Base-by-base conservation (phyloP, 2,797 vertebrate species). In the Gadopsis marmoratus region DNA sequence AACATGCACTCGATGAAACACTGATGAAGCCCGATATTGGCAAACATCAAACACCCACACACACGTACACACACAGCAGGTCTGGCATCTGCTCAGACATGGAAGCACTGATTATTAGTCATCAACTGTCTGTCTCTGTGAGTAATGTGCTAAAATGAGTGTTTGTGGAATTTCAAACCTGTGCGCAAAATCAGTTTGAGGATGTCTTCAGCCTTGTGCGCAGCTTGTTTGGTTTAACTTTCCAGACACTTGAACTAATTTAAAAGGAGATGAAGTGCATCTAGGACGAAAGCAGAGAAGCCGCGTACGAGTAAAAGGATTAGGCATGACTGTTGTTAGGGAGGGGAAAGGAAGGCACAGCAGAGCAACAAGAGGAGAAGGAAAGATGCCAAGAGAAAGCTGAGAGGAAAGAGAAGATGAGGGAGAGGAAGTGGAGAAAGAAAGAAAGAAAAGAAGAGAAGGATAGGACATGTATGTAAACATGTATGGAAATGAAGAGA, bases 1-100 rank as follows among this genome's bases (percentile, higher is more conserved):
- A 89, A 83, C 74, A 47, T 88, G 82, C 71, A 59, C 79, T 74
- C 63, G n/a, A n/a, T n/a, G n/a, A n/a, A n/a, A n/a, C n/a, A n/a
- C n/a, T n/a, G n/a, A n/a, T n/a, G n/a, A n/a, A n/a, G n/a, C n/a
- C n/a, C n/a, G n/a, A n/a, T n/a, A n/a, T n/a, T n/a, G n/a, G n/a
- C n/a, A n/a, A n/a, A n/a, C n/a, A n/a, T n/a, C n/a, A n/a, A n/a
- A n/a, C n/a, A n/a, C n/a, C 11, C 29, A 65, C 65, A 62, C 63
- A 62, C 33, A 23, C 47, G 56, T 23, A 39, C 51, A 50, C 60
- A 19, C 50, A 58, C 61, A 41, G 73, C 62, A 63, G 37, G 3
- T n/a, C 23, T 39, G 64, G 12, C 47, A 45, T 53, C 54, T 45
- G 54, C 21, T 56, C 2, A 1, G 41, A 19, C 45, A 0, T 0